A percentile compares a stretch with the other conserved stretches of the same genome.
Conservation (phyloP, 2,888 invertebrate genomes). For the Calameuta idolon region DNA sequence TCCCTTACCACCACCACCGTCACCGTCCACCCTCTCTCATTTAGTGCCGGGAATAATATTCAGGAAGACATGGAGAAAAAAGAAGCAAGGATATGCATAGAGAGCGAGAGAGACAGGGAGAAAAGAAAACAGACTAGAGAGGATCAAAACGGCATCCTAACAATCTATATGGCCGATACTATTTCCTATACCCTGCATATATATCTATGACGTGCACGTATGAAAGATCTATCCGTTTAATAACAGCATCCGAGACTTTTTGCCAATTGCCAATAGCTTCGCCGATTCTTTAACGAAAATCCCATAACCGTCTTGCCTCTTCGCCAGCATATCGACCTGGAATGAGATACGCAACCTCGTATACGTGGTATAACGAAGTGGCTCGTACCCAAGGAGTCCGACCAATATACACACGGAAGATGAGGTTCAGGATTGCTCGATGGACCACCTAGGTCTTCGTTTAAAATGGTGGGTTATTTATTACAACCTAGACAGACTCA, state of each 20-base stretch:
- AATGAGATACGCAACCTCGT: neutral
- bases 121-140: conserved; percentile 4
- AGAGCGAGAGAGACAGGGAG: conserved; percentile 10
- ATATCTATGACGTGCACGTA: too few relatives aligned
- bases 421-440: neutral
- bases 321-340: neutral
- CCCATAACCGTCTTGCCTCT: neutral
- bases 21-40: conserved; percentile 14
- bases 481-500: conserved; percentile 4
- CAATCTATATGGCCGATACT: neutral
- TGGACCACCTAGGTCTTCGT: conserved; percentile 10
- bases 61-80: neutral
- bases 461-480: conserved; percentile 22
- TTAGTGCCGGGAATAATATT: conserved; percentile 20
- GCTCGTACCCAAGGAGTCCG: neutral
- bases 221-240: too few relatives aligned
- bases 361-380: neutral
- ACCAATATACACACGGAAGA: neutral
- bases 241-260: too few relatives aligned
- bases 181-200: too few relatives aligned
- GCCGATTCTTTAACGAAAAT: neutral
- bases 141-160: neutral
- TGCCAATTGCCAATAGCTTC: neutral
- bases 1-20: conserved; percentile 25
- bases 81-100: neutral